Evolutionary conservation across 2,888 invertebrate genomes (phyloP).

Genomic region (Limnephilus marmoratus): DNA sequence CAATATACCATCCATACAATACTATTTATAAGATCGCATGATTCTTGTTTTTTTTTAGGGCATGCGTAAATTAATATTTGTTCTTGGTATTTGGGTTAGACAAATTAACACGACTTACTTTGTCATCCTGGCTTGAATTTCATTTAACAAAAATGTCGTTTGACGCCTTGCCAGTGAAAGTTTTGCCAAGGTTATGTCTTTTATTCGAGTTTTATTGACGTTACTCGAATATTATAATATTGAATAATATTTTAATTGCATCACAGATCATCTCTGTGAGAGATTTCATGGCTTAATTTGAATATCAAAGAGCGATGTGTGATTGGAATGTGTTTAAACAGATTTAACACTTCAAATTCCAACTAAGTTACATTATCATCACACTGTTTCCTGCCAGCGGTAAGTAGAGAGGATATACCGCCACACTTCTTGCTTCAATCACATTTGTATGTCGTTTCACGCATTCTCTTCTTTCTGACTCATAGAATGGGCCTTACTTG

Average conservation of each 20-base stretch:
- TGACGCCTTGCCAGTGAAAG: conserved; percentile 19
- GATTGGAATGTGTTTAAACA: background rate
- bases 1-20: no score
- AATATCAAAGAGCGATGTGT: background rate
- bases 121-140: background rate
- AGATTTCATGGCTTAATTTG: background rate
- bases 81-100: conserved; percentile 6
- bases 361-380: no score
- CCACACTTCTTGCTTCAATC: no score
- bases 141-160: background rate
- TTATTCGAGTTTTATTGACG: background rate
- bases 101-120: conserved; percentile 4
- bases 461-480: no score
- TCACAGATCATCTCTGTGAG: background rate
- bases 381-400: no score
- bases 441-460: no score
- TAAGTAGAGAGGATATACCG: no score
- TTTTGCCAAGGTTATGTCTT: conserved; percentile 11
- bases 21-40: background rate
- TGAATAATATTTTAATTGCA: background rate
- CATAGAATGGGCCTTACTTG: no score
- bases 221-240: background rate
- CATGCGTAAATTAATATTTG: conserved; percentile 28
- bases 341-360: background rate
- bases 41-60: background rate